These are phyloP conservation scores for Limanda limanda DNA, from an alignment of 2,113 vertebrate genomes.

Conservation along the genomic window DNA sequence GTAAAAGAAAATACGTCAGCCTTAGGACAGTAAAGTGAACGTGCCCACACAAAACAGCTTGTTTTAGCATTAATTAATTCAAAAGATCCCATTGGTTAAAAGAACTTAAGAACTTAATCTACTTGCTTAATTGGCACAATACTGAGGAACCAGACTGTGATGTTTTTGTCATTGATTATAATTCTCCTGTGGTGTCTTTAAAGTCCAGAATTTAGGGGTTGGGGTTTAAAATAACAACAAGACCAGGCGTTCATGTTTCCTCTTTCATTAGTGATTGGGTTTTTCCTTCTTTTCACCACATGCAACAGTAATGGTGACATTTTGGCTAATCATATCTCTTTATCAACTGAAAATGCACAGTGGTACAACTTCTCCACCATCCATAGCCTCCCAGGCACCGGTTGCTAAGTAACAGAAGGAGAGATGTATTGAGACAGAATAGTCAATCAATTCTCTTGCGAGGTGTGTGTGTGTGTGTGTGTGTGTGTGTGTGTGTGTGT, in stretches of 20 bases:
- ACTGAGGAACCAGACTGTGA: constrained; percentile 5
- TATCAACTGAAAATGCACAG: constrained; percentile 71
- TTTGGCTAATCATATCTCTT: constrained; percentile 69
- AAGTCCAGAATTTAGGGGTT: not conserved
- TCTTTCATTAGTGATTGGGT: not conserved
- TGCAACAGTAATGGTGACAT: constrained; percentile 19
- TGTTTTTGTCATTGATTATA: constrained; percentile 26
- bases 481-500: constrained; percentile 51
- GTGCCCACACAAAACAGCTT: not conserved
- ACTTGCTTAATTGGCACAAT: not conserved
- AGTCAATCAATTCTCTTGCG: constrained; percentile 83
- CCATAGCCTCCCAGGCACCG: constrained; percentile 73
- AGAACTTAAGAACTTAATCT: not conserved
- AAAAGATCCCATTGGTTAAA: not conserved
- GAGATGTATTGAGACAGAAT: constrained; percentile 84
- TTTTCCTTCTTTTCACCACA: constrained; percentile 7
- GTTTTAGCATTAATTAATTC: not conserved
- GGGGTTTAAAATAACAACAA: not conserved
- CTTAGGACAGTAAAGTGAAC: not conserved
- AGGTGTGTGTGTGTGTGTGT: constrained; percentile 60
- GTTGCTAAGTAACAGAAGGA: constrained; percentile 87
- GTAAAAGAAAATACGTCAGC: not conserved
- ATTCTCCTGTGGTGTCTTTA: not conserved
- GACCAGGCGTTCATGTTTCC: not conserved
- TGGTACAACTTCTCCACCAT: constrained; percentile 77